phyloP scores from a whole-genome alignment of 2,888 invertebrate species.

The Perizoma affinitatum region DNA sequence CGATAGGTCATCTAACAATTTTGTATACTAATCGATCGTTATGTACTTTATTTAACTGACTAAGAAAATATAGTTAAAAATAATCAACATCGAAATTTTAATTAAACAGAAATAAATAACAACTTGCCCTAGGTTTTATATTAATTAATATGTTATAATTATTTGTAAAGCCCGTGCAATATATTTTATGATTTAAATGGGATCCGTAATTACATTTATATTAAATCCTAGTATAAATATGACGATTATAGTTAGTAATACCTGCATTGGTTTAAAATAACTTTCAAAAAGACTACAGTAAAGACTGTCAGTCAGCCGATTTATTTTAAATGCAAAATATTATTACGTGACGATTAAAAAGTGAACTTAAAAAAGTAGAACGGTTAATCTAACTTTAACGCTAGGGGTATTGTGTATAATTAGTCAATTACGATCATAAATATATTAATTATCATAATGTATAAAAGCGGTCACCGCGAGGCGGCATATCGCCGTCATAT shows the following conservation, averaged over 20 bases:
- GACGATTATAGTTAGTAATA: conserved; percentile 83
- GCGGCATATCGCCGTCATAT: conserved; percentile 42
- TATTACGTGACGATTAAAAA: conserved; percentile 54
- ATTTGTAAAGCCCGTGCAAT: conserved; percentile 83
- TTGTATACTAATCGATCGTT: conserved; percentile 80
- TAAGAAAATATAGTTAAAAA: conserved; percentile 79
- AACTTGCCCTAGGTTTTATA: conserved; percentile 84
- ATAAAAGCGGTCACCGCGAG: conserved; percentile 43
- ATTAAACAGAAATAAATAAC: conserved; percentile 86
- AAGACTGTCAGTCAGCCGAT: conserved; percentile 58
- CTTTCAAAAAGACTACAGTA: conserved; percentile 76
- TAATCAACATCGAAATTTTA: conserved; percentile 77
- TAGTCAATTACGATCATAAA: conserved; percentile 85
- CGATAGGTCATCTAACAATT: conserved; percentile 82
- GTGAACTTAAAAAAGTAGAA: conserved; percentile 72
- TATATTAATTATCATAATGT: conserved; percentile 66
- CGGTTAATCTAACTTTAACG: conserved; percentile 77
- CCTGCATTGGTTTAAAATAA: conserved; percentile 82
- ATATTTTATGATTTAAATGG: conserved; percentile 78
- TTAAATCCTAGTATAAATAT: conserved; percentile 82
- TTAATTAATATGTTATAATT: conserved; percentile 82
- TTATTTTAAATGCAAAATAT: conserved; percentile 76
- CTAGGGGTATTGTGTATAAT: conserved; percentile 80
- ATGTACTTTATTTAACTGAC: conserved; percentile 82
- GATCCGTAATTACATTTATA: conserved; percentile 80